phyloP scores from a whole-genome alignment of 2,113 vertebrate species.

The Mungos mungo region DNA sequence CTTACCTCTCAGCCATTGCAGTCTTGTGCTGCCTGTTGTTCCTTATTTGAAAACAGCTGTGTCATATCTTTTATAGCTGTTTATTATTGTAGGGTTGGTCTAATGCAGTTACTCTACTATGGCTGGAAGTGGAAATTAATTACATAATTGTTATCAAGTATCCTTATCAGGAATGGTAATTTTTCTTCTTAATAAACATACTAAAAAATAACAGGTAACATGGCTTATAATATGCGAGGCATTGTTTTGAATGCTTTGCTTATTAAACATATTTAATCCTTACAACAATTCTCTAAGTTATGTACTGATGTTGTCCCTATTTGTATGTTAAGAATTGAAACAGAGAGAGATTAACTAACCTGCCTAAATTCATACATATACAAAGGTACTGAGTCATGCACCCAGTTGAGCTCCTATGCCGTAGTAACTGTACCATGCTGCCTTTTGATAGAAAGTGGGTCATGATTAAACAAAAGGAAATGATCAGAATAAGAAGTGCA shows the following conservation, averaged over 20 bases:
- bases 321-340: neutral
- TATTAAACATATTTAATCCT: constrained; percentile 10
- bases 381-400: neutral
- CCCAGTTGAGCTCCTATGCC: neutral
- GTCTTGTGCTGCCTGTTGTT: neutral
- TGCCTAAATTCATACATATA: neutral
- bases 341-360: neutral
- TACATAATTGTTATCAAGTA: neutral
- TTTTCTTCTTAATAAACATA: constrained; percentile 26
- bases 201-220: neutral
- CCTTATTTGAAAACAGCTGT: neutral
- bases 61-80: neutral
- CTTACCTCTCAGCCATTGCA: neutral
- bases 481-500: neutral
- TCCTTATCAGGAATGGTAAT: neutral
- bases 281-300: neutral
- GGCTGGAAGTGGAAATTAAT: neutral
- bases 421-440: neutral
- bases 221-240: neutral
- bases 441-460: neutral
- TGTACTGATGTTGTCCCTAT: neutral
- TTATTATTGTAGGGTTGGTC: neutral
- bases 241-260: neutral
- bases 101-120: neutral
- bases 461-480: neutral